Base-by-base conservation (phyloP, 2,888 invertebrate species). In the Cephus pygmeus region DNA sequence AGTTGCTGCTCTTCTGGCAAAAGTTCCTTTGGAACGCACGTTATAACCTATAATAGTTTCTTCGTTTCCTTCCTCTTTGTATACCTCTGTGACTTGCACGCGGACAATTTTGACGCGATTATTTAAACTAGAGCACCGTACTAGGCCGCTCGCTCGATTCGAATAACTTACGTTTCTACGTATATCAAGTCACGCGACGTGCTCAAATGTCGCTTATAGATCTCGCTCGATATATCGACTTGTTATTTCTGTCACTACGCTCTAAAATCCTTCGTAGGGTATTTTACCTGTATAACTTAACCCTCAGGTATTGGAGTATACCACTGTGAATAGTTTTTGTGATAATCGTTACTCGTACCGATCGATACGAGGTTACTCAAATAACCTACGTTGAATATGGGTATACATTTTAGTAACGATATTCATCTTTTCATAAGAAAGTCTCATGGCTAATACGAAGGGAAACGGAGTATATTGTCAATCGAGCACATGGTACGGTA, bases 161-260 rank as follows among this genome's bases (percentile, higher is more conserved):
- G 56, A 23, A 23, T 56, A 9, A 56, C 23, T 9, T 56, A 40
- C 15, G 40, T 56, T 56, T 56, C 23, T 23, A 56, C 9, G 56
- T 56, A 56, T 56, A 56, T 56, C 56, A 23, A 56, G 36, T 36
- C 68, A 74, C 74, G 40, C 40, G 35, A 36, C 40, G 30, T n/a
- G 56, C 56, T 56, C 9, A 56, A 56, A 56, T 9, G 23, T 56
- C 56, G 6, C 56, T 56, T 56, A 56, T 56, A 56, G 56, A 15
- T 56, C 73, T 76, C 78, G 78, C 73, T 78, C 78, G 73, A 78
- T 78, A 78, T 75, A 78, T 78, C 78, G 78, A 78, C 73, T 34
- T 34, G 56, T 69, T 78, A 78, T 78, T 78, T 76, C 33, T 71
- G 75, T 77, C 69, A 35, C 77, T 69, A 36, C 35, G 35, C n/a